Evolutionary conservation across 1,140 invertebrate species (phyloP).

Genomic region (Acromyrmex heyeri): DNA sequence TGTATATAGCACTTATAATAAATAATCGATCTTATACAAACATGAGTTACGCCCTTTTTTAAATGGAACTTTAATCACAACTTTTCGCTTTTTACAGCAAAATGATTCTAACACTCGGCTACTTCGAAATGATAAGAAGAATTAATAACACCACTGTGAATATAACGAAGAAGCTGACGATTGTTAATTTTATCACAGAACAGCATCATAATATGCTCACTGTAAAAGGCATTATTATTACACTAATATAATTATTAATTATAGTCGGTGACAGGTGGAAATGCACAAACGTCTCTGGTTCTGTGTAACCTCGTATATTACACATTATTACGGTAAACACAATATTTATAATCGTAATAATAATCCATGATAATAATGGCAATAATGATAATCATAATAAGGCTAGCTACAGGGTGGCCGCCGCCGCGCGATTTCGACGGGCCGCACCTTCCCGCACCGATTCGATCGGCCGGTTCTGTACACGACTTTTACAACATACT

Average conservation of each 20-base stretch:
- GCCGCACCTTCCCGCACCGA: constrained; percentile 14
- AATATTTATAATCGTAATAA: constrained; percentile 81
- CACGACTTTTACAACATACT: constrained; percentile 82
- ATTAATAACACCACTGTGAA: neutral
- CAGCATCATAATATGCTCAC: neutral
- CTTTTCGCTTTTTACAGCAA: neutral
- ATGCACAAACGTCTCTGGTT: constrained; percentile 53
- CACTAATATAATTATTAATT: neutral
- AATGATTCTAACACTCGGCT: constrained; percentile 6
- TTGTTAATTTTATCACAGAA: constrained; percentile 15
- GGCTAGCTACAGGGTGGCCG: constrained; percentile 78
- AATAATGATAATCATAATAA: constrained; percentile 81
- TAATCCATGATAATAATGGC: constrained; percentile 77
- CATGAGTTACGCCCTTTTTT: neutral
- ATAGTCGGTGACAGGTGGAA: constrained; percentile 16
- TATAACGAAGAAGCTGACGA: neutral
- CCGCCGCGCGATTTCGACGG: constrained; percentile 18
- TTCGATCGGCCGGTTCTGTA: constrained; percentile 79
- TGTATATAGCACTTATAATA: constrained; percentile 64
- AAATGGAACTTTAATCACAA: constrained; percentile 4
- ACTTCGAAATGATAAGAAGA: neutral
- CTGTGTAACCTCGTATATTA: constrained; percentile 82
- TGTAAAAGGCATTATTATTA: constrained; percentile 29
- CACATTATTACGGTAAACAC: constrained; percentile 84
- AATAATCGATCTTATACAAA: constrained; percentile 58